phyloP scores from a whole-genome alignment of 1,140 invertebrate species.

The Meloidogyne exigua region DNA sequence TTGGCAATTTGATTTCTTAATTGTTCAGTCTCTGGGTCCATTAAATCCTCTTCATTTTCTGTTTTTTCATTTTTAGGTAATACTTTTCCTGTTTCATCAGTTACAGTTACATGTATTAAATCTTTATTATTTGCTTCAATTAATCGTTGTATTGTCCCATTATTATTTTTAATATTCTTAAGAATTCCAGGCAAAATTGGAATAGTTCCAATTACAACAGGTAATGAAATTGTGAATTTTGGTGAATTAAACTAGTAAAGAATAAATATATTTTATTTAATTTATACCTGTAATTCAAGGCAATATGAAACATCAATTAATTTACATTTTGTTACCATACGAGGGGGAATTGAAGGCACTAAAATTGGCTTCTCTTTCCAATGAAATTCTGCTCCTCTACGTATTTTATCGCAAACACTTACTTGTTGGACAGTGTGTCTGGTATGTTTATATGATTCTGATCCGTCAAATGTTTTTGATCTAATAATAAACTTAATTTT shows the following conservation, averaged over 20 bases:
- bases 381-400: constrained; percentile 20
- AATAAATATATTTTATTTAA: background rate
- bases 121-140: background rate
- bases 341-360: constrained; percentile 55
- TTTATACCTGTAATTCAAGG: constrained; percentile 51
- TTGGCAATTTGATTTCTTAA: constrained; percentile 50
- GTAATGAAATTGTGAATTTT: constrained; percentile 43
- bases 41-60: constrained; percentile 29
- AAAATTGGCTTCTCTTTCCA: constrained; percentile 43
- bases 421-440: constrained; percentile 34
- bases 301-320: constrained; percentile 57
- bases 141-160: background rate
- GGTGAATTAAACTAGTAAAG: constrained; percentile 32
- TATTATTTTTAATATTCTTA: constrained; percentile 3
- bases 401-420: constrained; percentile 40
- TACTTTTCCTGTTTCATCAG: background rate
- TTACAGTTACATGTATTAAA: background rate
- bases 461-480: constrained; percentile 61
- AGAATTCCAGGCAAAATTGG: constrained; percentile 42
- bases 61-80: background rate
- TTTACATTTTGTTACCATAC: constrained; percentile 50
- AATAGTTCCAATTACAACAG: constrained; percentile 60
- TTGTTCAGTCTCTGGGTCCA: constrained; percentile 40
- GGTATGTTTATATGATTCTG: constrained; percentile 51
- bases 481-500: constrained; percentile 45